These are phyloP conservation scores for Drosophila tripunctata DNA, from an alignment of 2,888 invertebrate genomes.

Conservation along the genomic window DNA sequence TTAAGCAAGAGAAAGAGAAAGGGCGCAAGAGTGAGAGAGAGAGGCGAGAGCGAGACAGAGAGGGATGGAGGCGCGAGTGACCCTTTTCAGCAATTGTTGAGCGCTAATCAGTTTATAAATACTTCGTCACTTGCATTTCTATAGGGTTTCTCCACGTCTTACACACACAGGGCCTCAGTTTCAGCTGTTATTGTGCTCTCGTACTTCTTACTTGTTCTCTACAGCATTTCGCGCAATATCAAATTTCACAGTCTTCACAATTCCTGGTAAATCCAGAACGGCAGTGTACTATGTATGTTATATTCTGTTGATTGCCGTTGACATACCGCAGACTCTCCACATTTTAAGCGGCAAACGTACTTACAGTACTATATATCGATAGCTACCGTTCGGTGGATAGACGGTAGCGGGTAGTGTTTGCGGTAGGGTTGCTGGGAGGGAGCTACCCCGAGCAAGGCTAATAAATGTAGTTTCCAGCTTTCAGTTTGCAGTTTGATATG, in stretches of 20 bases:
- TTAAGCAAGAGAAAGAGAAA: not conserved
- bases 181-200: slow-evolving; percentile 21
- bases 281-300: too few relatives aligned
- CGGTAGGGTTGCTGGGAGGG: not conserved
- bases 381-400: not conserved
- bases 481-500: slow-evolving; percentile 59
- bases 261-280: slow-evolving; percentile 59
- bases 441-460: slow-evolving; percentile 52
- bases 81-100: slow-evolving; percentile 75
- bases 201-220: not conserved
- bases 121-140: slow-evolving; percentile 75
- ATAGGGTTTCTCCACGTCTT: slow-evolving; percentile 32
- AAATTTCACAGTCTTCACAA: slow-evolving; percentile 57
- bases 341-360: not conserved
- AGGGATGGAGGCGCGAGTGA: slow-evolving; percentile 29
- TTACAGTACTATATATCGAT: not conserved
- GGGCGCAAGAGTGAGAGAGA: not conserved
- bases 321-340: slow-evolving; percentile 34
- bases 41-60: not conserved
- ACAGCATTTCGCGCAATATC: slow-evolving; percentile 60
- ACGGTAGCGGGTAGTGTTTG: not conserved
- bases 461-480: slow-evolving; percentile 70
- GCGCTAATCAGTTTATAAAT: slow-evolving; percentile 76
- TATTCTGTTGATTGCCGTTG: slow-evolving; percentile 56
- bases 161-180: slow-evolving; percentile 6